Evolutionary conservation across 2,113 vertebrate species (phyloP).

Genomic region (Australoheros scitulus): DNA sequence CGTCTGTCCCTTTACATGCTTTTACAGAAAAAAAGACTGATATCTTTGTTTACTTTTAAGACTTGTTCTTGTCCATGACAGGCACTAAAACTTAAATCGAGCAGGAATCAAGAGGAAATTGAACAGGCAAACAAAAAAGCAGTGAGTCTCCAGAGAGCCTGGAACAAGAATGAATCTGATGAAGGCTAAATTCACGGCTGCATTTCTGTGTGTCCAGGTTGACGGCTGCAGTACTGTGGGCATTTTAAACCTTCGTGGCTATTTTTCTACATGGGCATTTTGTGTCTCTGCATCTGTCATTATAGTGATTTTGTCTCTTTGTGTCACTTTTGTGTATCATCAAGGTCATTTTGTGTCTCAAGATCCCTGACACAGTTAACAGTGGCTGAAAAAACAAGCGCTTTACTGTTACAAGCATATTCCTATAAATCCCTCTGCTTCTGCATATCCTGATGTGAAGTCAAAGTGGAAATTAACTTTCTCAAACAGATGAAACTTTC

Average conservation of each 20-base stretch:
- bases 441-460: background rate
- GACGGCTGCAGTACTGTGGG: background rate
- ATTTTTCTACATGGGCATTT: background rate
- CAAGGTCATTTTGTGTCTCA: background rate
- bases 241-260: background rate
- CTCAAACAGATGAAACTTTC: background rate
- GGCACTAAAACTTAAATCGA: too few relatives aligned
- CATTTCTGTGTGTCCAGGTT: background rate
- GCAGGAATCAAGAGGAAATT: background rate
- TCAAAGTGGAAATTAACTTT: constrained; percentile 8
- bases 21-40: too few relatives aligned
- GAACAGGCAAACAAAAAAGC: background rate
- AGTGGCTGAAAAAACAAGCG: too few relatives aligned
- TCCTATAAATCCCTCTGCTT: background rate
- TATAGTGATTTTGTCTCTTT: background rate
- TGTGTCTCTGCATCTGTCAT: background rate
- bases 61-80: too few relatives aligned
- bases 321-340: background rate
- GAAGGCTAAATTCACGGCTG: background rate
- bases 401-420: background rate
- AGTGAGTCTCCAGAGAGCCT: background rate
- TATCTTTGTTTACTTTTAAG: too few relatives aligned
- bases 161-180: background rate
- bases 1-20: too few relatives aligned
- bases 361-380: background rate